Evolutionary conservation across 2,113 vertebrate genomes (phyloP), one percentile per base, ranked within the genome.

Genomic region (Lepus timidus): DNA sequence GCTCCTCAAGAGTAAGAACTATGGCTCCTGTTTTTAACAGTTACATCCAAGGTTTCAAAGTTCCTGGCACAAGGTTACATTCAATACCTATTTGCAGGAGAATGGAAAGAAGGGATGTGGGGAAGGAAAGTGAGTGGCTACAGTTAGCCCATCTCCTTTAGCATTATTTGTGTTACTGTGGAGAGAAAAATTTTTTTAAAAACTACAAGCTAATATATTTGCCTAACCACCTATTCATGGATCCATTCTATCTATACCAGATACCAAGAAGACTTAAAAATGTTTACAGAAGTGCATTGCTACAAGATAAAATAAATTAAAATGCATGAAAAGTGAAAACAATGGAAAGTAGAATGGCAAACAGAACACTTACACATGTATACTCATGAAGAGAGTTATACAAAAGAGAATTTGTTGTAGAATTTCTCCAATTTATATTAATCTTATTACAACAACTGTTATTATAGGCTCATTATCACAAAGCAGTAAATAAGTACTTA

Each of bases 381-480:
- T 31, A 83, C 13, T 64, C 33, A 4, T 29, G 87, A 86, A 92
- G 71, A 89, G 1, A 62, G 61, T 71, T 7, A 83, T 0, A 68
- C 7, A 31, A 85, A 91, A 82, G 22, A n/a, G 17, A 78, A 64
- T 68, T 67, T 79, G 22, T 39, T 76, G 19, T 73, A 55, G 61
- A 70, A 71, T 84, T 79, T 84, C n/a, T 88, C 64, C 33, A 89
- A n/a, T 36, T 49, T 84, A 78, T 76, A n/a, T 79, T 81, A 97
- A 71, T 67, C 27, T 83, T 85, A 74, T 68, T 91, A 84, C 73
- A 93, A 76, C 6, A 33, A 81, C 13, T 73, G 67, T 61, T 61
- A 64, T 3, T 91, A 81, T 82, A 22, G 1, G 82, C n/a, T 90
- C 83, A 90, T 51, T 81, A 68, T 17, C 75, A 61, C 0, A 84